Base-by-base conservation (phyloP, 2,888 invertebrate genomes). In the Epinotia demarniana region DNA sequence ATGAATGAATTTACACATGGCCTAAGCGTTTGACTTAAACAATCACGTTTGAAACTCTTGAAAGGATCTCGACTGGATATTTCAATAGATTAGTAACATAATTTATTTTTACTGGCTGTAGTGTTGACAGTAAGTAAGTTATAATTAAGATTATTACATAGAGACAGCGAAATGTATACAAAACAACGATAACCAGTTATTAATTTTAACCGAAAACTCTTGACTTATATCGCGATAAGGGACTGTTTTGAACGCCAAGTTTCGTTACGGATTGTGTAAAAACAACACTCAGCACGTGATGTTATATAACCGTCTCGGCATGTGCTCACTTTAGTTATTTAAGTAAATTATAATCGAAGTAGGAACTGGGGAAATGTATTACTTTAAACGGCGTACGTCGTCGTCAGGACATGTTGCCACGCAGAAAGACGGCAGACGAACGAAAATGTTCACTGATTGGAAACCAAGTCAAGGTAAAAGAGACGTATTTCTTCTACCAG, bases 161-260 rank as follows among this genome's bases (percentile, higher is more conserved):
- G 75, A 74, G 77, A 64, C 72, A 76, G 61, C 71, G 58, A 67
- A 62, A 72, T 71, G 71, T 71, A 57, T 76, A 71, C 73, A 73
- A 69, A 77, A 76, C 76, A 73, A 64, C 46, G 66, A 60, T 73
- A 61, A 71, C 61, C 27, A 16, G 61, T 72, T 67, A 49, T 64
- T 72, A 72, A 75, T 73, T 75, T 69, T 72, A 78, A 77, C 71
- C 75, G 58, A 76, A n/a, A n/a, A 69, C 71, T 66, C 63, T 71
- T 64, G 55, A 63, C 66, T 67, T 71, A 68, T 64, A 70, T 60
- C 71, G 63, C 68, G 87, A 89, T 88, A 87, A 85, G 80, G 81
- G 27, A 86, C 87, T 90, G 83, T 87, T 84, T 87, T 83, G 74
- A 79, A 78, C 79, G 74, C 66, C 71, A 68, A 81, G 80, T 79